Percentiles rank a stretch among this genome's conserved stretches.
Conservation (phyloP, 2,888 invertebrate genomes). For the Erannis defoliaria region DNA sequence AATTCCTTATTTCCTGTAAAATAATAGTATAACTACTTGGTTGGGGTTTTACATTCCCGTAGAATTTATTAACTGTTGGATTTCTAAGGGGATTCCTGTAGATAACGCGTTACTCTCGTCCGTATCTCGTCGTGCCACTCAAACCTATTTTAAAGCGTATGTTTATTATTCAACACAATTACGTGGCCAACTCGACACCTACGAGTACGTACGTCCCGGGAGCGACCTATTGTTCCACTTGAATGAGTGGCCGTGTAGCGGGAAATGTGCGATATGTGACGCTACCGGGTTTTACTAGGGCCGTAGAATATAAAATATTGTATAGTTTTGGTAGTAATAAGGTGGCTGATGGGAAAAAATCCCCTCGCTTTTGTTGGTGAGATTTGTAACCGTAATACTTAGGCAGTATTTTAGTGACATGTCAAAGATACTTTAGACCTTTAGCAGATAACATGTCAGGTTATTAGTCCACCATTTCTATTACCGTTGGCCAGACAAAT, state of each 20-base stretch:
- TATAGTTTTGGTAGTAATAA: no score
- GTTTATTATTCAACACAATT: constrained; percentile 22
- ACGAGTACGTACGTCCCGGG: constrained; percentile 29
- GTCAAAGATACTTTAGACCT: no score
- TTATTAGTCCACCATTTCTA: no score
- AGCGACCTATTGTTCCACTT: constrained; percentile 27
- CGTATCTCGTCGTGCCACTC: neutral
- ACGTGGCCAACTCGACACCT: constrained; percentile 29
- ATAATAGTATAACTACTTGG: no score
- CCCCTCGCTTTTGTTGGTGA: no score
- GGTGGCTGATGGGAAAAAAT: no score
- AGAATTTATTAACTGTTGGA: neutral
- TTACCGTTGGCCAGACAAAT: no score
- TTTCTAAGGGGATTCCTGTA: neutral
- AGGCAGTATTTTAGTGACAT: no score
- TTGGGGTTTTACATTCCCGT: no score
- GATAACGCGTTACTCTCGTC: neutral
- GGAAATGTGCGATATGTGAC: constrained; percentile 4
- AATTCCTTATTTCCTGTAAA: no score
- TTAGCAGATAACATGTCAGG: no score
- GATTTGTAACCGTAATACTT: no score
- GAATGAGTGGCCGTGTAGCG: constrained; percentile 14
- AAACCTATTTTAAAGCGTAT: constrained; percentile 10
- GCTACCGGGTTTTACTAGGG: neutral
- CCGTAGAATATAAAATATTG: neutral